phyloP scores from a whole-genome alignment of 2,888 invertebrate species.

The Chaitophorus viminalis region DNA sequence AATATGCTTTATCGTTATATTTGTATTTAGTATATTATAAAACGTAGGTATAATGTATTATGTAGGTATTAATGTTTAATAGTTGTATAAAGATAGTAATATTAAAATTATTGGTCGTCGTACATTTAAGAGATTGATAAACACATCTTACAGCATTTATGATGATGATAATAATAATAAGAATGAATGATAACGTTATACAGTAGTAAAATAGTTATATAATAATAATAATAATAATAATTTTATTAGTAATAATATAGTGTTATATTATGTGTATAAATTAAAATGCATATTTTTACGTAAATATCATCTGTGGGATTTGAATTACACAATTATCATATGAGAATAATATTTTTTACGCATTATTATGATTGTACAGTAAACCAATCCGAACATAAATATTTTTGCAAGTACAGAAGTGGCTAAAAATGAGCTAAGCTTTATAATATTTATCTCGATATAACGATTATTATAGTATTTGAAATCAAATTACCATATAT shows the following conservation, averaged over 20 bases:
- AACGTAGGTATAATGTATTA: neutral
- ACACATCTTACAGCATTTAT: neutral
- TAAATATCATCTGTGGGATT: no score
- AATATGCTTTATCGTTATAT: neutral
- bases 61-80: neutral
- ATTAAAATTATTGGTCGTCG: slow-evolving; percentile 47
- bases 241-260: neutral
- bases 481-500: no score
- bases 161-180: neutral
- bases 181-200: neutral
- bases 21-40: neutral
- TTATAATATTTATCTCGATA: no score
- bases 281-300: no score
- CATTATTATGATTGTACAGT: no score
- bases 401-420: no score
- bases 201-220: neutral
- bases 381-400: no score
- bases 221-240: neutral
- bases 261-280: no score
- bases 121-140: neutral
- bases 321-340: no score
- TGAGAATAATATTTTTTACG: no score
- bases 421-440: no score
- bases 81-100: neutral
- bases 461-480: no score